phyloP scores from a whole-genome alignment of 2,888 invertebrate species.

The Deroplatys truncata region DNA sequence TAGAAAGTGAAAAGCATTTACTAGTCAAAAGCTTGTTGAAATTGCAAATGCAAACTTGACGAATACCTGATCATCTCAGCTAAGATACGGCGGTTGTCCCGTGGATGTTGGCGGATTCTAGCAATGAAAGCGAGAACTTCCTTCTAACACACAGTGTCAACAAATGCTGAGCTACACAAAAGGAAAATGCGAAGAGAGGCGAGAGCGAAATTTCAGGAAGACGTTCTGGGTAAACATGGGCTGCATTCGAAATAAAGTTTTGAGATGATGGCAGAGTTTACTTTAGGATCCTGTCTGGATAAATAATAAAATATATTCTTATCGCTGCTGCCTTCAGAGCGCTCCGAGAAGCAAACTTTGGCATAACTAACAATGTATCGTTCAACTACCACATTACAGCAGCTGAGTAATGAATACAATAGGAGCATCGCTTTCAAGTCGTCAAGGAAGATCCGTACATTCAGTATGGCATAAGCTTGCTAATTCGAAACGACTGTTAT shows the following conservation, averaged over 20 bases:
- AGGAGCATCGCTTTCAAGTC: not conserved
- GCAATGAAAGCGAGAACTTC: not conserved
- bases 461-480: not conserved
- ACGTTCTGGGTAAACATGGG: not conserved
- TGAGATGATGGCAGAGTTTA: not conserved
- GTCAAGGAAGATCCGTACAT: not conserved
- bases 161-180: not conserved
- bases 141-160: not conserved
- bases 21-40: no score
- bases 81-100: not conserved
- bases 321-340: not conserved
- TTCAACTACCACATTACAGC: not conserved
- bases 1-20: no score
- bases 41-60: no score
- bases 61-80: no score
- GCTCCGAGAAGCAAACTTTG: not conserved
- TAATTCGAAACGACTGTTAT: no score
- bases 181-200: not conserved
- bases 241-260: not conserved
- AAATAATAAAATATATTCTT: not conserved
- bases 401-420: not conserved
- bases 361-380: not conserved
- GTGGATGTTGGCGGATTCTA: not conserved
- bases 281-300: not conserved
- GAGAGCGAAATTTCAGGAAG: not conserved